A percentile compares a stretch with the other conserved stretches of the same genome.
These are phyloP conservation scores for Drosophila kikkawai DNA, from an alignment of 1,140 invertebrate genomes.

Conservation along the genomic window DNA sequence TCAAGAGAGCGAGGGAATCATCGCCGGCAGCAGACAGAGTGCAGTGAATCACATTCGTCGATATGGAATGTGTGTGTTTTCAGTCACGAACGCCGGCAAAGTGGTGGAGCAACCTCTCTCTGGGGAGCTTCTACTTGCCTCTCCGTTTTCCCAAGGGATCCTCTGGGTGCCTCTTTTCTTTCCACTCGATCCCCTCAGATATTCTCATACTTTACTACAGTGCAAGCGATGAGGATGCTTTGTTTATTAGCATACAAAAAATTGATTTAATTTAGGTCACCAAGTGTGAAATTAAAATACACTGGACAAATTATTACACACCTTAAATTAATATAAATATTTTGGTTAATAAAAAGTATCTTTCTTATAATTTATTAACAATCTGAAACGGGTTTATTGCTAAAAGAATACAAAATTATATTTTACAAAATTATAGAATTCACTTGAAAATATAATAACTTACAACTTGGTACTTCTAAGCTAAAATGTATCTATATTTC, in stretches of 20 bases:
- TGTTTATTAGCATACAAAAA: neutral
- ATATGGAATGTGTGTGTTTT: conserved; percentile 55
- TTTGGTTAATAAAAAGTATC: no score
- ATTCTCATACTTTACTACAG: neutral
- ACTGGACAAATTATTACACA: neutral
- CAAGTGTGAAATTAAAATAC: conserved; percentile 4
- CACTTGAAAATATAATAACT: no score
- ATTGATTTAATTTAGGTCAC: conserved; percentile 13
- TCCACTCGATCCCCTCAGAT: neutral
- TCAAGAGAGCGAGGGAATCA: conserved; percentile 18
- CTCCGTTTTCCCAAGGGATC: neutral
- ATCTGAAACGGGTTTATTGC: no score
- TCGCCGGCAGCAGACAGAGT: conserved; percentile 12
- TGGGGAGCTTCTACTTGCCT: conserved; percentile 5
- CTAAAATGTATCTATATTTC: neutral
- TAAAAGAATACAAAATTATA: no score
- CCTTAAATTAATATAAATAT: neutral
- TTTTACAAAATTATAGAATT: no score
- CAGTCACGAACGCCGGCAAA: conserved; percentile 65
- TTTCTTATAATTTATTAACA: no score
- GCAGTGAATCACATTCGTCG: conserved; percentile 55
- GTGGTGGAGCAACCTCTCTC: conserved; percentile 20
- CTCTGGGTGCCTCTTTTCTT: neutral
- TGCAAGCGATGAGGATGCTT: conserved; percentile 1
- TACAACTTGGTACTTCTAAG: no score